Conservation (phyloP, 2,797 vertebrate species). For the Chloroceryle amazona region DNA sequence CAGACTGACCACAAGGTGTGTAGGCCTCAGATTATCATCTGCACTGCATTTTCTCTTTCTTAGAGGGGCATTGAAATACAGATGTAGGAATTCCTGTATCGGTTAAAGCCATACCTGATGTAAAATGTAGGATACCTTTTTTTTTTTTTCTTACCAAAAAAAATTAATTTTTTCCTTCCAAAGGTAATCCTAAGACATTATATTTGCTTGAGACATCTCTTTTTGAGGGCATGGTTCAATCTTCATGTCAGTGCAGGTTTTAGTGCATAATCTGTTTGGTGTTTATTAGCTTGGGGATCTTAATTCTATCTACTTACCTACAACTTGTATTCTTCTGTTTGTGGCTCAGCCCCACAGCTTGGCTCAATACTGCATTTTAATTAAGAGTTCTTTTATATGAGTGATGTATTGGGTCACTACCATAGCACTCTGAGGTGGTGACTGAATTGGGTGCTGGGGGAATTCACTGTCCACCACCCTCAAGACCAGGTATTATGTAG, state of each 20-base stretch:
- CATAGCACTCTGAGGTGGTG: not conserved
- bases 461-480: not conserved
- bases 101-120: not conserved
- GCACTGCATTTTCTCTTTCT: not conserved
- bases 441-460: not conserved
- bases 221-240: not conserved
- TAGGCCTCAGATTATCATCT: not conserved
- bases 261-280: not conserved
- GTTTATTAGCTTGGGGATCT: accelerated
- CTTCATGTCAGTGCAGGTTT: not conserved
- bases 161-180: not conserved
- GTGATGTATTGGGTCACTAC: not conserved
- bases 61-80: not conserved
- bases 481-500: not conserved
- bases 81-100: not conserved
- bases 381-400: not conserved
- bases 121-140: not conserved
- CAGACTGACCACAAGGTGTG: not conserved
- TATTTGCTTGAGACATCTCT: not conserved
- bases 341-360: not conserved
- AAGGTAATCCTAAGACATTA: not conserved
- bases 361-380: not conserved
- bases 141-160: not conserved
- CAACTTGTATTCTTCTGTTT: not conserved
- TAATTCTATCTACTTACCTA: not conserved